Conservation (phyloP, 2,113 vertebrate species). For the Varanus komodoensis region DNA sequence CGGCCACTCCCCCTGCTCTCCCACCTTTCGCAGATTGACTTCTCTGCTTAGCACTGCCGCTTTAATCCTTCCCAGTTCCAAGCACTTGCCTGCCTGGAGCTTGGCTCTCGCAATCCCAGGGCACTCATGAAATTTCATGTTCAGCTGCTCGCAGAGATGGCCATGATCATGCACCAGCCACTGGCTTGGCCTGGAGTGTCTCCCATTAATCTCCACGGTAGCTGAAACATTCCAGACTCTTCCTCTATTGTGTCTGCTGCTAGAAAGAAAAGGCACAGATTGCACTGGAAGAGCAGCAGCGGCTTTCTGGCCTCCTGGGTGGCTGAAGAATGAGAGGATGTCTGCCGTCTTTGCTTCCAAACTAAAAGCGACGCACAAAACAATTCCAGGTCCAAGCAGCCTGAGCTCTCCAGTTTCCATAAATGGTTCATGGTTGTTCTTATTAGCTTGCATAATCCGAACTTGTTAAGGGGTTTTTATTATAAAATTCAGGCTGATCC, state of each 20-base stretch:
- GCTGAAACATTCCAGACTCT: not conserved
- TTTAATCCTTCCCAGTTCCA: not conserved
- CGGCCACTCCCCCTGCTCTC: accelerated
- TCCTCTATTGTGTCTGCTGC: not conserved
- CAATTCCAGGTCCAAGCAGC: not conserved
- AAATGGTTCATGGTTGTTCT: not conserved
- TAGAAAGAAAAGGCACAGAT: not conserved
- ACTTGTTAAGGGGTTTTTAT: no score
- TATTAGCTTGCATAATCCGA: not conserved
- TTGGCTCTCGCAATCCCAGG: not conserved
- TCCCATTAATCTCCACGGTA: not conserved
- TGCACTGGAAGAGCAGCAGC: not conserved
- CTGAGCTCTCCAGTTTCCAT: not conserved
- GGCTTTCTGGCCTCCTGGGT: not conserved
- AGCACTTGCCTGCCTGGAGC: not conserved
- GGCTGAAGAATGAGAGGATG: not conserved
- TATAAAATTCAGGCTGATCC: not conserved
- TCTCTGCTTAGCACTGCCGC: not conserved
- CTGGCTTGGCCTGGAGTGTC: not conserved
- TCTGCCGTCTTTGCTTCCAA: not conserved
- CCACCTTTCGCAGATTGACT: not conserved
- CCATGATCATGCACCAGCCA: not conserved
- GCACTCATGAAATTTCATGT: accelerated
- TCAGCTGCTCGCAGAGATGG: no score
- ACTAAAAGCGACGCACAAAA: not conserved